Conservation (phyloP, 2,888 invertebrate species). For the Teleiodes luculella region DNA sequence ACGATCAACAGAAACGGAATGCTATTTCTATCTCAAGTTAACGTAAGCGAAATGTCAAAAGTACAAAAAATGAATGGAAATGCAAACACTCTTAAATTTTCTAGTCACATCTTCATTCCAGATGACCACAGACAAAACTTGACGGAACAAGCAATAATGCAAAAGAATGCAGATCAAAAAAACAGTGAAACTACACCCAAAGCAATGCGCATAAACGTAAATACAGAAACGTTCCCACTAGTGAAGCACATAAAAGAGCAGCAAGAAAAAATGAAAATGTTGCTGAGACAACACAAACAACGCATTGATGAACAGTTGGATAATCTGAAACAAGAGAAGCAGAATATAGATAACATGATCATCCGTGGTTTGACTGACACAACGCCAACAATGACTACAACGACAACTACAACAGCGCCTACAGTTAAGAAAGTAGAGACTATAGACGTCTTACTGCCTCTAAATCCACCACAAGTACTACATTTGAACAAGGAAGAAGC, state of each 20-base stretch:
- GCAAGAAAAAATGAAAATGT: conserved; percentile 39
- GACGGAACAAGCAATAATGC: neutral
- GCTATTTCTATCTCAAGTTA: conserved; percentile 52
- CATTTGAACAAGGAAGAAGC: conserved; percentile 29
- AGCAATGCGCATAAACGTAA: neutral
- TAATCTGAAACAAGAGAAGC: conserved; percentile 45
- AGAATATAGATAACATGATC: conserved; percentile 38
- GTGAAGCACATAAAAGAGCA: conserved; percentile 32
- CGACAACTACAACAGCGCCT: neutral
- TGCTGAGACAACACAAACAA: conserved; percentile 47
- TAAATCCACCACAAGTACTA: conserved; percentile 25
- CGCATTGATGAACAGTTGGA: conserved; percentile 48
- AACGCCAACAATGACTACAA: neutral
- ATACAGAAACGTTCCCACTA: conserved; percentile 8
- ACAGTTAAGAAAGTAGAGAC: conserved; percentile 21
- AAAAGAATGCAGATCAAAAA: neutral
- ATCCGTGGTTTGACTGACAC: neutral
- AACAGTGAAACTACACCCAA: neutral
- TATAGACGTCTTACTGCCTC: conserved; percentile 27
- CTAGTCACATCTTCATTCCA: neutral
- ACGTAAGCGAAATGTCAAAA: conserved; percentile 64
- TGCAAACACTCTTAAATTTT: neutral
- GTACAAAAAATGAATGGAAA: conserved; percentile 33
- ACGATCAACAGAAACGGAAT: conserved; percentile 59
- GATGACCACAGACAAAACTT: neutral